Conservation (phyloP, 2,888 invertebrate genomes). For the Panzeria rudis region DNA sequence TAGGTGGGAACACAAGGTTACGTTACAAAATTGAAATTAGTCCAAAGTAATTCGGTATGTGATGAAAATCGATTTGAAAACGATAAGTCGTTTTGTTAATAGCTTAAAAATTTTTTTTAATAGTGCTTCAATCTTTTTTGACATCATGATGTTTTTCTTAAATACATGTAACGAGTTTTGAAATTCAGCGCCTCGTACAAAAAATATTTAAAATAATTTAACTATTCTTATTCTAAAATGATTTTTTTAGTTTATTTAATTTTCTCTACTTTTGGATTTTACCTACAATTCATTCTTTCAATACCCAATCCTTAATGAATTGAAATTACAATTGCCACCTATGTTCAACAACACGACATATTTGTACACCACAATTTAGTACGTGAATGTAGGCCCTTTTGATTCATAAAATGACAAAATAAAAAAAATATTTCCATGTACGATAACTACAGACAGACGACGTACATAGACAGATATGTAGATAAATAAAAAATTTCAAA, state of each 20-base stretch:
- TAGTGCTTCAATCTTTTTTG: no score
- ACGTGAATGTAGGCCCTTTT: slow-evolving; percentile 62
- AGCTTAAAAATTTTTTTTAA: no score
- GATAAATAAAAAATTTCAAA: slow-evolving; percentile 29
- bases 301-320: background rate
- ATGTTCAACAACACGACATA: slow-evolving; percentile 29
- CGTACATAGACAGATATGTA: background rate
- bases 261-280: background rate
- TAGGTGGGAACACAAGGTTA: no score
- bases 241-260: background rate
- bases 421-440: slow-evolving; percentile 42
- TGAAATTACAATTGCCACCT: slow-evolving; percentile 28
- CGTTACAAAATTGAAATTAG: no score
- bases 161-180: no score
- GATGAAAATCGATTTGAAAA: no score
- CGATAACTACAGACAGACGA: slow-evolving; percentile 2
- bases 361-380: slow-evolving; percentile 34
- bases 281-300: slow-evolving; percentile 37
- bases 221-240: no score
- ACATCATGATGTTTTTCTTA: no score
- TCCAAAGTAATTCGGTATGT: no score
- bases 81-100: no score
- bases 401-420: slow-evolving; percentile 6
- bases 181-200: no score
- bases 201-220: no score